These are phyloP conservation scores for Schlechtendalia chinensis DNA, from an alignment of 1,140 invertebrate genomes.

Conservation along the genomic window DNA sequence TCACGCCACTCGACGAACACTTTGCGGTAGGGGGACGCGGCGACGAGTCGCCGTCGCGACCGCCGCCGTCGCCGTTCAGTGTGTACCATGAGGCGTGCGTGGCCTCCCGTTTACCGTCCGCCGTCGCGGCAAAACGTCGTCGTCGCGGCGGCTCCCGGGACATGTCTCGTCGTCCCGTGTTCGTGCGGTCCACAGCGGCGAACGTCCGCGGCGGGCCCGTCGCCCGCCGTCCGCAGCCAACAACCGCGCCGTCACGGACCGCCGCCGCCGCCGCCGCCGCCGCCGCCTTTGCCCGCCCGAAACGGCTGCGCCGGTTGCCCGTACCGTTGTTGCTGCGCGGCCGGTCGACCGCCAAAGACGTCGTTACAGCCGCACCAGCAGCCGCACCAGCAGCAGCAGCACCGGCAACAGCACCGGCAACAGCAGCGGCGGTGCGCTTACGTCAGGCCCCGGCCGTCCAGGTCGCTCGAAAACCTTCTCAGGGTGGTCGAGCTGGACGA, in stretches of 20 bases:
- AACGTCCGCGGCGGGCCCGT: neutral
- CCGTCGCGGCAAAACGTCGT: conserved; percentile 1
- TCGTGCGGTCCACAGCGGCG: neutral
- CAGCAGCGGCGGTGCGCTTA: conserved; percentile 12
- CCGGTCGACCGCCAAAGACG: neutral
- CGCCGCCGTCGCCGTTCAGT: neutral
- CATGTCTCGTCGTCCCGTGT: conserved; percentile 28
- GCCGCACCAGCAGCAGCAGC: neutral
- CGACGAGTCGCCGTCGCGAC: neutral
- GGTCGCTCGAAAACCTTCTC: conserved; percentile 17
- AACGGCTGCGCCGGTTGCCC: neutral
- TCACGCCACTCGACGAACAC: too few species aligned
- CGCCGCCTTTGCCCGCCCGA: neutral
- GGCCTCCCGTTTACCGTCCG: conserved; percentile 54
- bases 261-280: neutral
- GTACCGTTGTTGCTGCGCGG: conserved; percentile 31
- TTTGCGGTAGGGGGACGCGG: neutral
- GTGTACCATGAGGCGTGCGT: conserved; percentile 52
- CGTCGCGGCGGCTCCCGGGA: neutral
- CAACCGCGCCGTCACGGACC: conserved; percentile 16
- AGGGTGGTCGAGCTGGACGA: conserved; percentile 41
- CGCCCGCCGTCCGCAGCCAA: conserved; percentile 23
- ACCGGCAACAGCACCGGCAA: neutral
- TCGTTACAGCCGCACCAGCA: neutral
- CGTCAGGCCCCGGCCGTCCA: conserved; percentile 27